Conservation (phyloP, 2,888 invertebrate genomes). For the Limnephilus lunatus region DNA sequence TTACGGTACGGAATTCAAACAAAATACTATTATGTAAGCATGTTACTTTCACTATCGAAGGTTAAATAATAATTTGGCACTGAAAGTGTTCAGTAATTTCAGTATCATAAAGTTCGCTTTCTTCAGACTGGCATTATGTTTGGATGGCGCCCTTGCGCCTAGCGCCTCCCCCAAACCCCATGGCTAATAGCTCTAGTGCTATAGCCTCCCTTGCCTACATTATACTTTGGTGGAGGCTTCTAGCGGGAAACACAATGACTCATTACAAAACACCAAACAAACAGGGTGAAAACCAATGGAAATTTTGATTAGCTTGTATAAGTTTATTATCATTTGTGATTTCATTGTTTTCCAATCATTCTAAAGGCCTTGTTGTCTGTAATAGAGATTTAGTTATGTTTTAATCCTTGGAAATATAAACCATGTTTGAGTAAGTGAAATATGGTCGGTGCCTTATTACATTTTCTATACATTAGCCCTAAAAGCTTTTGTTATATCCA, state of each 20-base stretch:
- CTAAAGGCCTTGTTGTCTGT: not conserved
- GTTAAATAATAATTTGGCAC: not conserved
- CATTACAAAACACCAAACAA: not conserved
- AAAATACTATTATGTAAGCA: not conserved
- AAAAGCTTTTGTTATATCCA: not conserved
- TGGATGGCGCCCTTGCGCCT: constrained; percentile 28
- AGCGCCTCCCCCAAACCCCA: constrained; percentile 16
- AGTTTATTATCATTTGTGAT: not conserved
- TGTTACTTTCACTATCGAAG: not conserved
- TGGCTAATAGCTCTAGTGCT: not conserved
- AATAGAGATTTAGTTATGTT: no score
- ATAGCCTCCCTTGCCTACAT: not conserved
- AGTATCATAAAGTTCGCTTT: not conserved
- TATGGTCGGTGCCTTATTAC: not conserved
- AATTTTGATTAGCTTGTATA: not conserved
- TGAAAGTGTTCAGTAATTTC: not conserved
- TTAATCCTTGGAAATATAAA: no score
- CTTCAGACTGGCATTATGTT: not conserved
- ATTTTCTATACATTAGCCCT: not conserved
- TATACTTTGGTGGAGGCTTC: constrained; percentile 8
- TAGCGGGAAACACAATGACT: constrained; percentile 30
- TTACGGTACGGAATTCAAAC: not conserved
- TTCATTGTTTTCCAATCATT: not conserved
- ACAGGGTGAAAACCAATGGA: not conserved
- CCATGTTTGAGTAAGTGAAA: no score